These are phyloP conservation scores for Opisthocomus hoazin DNA, from an alignment of 2,113 vertebrate genomes.

Conservation along the genomic window DNA sequence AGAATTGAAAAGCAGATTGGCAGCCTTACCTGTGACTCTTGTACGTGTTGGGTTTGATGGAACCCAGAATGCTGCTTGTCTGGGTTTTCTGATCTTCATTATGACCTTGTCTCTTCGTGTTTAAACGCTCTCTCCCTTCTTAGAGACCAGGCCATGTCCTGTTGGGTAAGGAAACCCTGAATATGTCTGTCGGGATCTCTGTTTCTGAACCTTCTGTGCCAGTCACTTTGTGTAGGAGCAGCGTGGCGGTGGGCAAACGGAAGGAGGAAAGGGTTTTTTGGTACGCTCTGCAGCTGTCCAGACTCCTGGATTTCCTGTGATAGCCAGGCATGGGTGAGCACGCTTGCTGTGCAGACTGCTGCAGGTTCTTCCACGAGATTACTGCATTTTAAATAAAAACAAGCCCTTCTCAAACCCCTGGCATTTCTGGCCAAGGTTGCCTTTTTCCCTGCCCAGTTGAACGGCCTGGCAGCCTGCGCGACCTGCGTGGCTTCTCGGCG, in stretches of 20 bases:
- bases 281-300: neutral
- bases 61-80: neutral
- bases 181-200: neutral
- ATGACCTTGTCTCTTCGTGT: neutral
- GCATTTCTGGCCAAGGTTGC: neutral
- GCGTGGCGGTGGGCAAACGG: neutral
- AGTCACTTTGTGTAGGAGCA: neutral
- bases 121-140: neutral
- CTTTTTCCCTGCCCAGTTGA: neutral
- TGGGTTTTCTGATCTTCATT: neutral
- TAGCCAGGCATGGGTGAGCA: neutral
- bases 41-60: neutral
- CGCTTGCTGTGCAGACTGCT: neutral
- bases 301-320: neutral
- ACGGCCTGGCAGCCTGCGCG: neutral
- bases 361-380: neutral
- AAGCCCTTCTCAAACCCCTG: neutral
- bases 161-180: neutral
- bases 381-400: neutral
- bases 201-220: neutral
- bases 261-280: neutral
- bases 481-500: neutral
- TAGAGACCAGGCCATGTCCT: neutral
- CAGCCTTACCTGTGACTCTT: conserved; percentile 5
- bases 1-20: neutral